These are phyloP conservation scores for Cyclina sinensis DNA, from an alignment of 1,140 invertebrate species.

Conservation along the genomic window DNA sequence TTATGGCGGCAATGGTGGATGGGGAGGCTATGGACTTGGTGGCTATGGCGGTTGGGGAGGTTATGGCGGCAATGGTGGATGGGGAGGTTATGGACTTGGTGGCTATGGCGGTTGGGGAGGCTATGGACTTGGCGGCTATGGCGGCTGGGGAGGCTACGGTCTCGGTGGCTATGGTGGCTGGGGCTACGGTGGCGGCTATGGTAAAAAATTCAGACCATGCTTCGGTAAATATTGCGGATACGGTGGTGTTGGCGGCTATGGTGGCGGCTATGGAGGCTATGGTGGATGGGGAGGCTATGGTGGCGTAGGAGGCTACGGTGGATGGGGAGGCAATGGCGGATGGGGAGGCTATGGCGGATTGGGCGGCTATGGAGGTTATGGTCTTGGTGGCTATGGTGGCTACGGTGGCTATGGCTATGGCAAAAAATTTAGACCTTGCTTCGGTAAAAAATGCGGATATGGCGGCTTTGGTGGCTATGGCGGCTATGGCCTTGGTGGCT, in stretches of 20 bases:
- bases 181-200: background rate
- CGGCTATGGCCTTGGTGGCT: background rate
- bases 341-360: background rate
- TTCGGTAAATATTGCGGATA: background rate
- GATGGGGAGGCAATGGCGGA: too few species aligned
- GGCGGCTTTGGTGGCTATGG: background rate
- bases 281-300: background rate
- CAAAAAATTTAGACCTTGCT: background rate
- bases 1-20: too few species aligned
- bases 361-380: background rate
- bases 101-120: too few species aligned
- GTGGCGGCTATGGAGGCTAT: background rate
- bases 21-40: background rate
- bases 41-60: too few species aligned
- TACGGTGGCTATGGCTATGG: too few species aligned
- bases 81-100: too few species aligned
- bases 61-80: too few species aligned
- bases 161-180: too few species aligned
- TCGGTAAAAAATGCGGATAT: background rate
- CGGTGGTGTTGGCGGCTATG: background rate
- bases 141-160: too few species aligned
- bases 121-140: too few species aligned
- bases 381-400: background rate
- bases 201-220: background rate
- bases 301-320: background rate